Conservation (phyloP, 1,140 invertebrate genomes). For the Rhopalosiphum maidis region DNA sequence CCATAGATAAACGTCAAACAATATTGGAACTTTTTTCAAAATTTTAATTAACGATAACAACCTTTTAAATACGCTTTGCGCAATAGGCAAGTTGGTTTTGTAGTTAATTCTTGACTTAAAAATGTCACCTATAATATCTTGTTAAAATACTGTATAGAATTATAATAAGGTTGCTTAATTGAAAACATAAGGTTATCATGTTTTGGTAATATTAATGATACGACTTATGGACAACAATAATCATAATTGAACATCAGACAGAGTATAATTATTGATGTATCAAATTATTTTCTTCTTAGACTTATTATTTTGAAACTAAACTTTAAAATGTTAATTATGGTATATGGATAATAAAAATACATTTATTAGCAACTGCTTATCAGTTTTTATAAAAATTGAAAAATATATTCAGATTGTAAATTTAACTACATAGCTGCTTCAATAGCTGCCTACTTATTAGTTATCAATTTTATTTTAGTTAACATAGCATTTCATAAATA, state of each 20-base stretch:
- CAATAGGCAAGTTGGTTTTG: background rate
- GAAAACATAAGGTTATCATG: background rate
- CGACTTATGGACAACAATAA: background rate
- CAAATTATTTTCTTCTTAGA: background rate
- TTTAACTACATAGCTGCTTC: too few species aligned
- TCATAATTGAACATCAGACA: background rate
- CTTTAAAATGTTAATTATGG: background rate
- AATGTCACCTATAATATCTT: background rate
- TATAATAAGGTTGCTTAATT: background rate
- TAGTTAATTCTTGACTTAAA: background rate
- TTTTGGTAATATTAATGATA: background rate
- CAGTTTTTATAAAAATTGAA: background rate
- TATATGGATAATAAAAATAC: background rate
- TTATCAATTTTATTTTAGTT: background rate
- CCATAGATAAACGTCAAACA: background rate
- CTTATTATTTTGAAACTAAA: background rate
- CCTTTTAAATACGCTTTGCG: background rate
- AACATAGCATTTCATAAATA: background rate
- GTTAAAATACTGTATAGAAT: background rate
- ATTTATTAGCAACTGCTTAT: background rate
- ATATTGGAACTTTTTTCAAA: slow-evolving; percentile 17
- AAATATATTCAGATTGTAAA: background rate
- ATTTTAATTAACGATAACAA: background rate
- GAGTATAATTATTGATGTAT: background rate
- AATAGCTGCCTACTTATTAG: background rate